Base-by-base conservation (phyloP, 2,888 invertebrate species). In the Pediacus dermestoides region DNA sequence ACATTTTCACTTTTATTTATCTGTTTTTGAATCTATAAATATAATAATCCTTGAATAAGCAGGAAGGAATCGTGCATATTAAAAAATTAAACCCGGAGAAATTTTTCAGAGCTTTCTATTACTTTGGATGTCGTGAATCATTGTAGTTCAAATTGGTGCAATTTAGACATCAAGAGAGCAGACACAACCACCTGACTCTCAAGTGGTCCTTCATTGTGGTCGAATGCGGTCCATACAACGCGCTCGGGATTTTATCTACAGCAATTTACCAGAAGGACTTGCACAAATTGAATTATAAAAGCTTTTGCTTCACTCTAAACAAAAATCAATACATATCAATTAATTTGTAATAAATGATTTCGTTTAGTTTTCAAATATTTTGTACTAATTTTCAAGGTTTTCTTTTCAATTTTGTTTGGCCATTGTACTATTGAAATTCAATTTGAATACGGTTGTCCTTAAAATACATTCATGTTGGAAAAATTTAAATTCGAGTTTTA, bases 101-200 rank as follows among this genome's bases (percentile, higher is more conserved):
- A 58, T 57, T 58, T 58, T 52, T 53, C 57, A 50, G 42, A 50
- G 46, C 45, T 46, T 49, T 40, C 50, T 47, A 41, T 41, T 46
- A 32, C n/a, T n/a, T n/a, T 44, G 42, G 47, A 45, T 40, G 49
- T 46, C 46, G 52, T 44, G 45, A 47, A 54, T 55, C 61, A 57
- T 64, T 64, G 60, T 60, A 55, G 61, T 58, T 58, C 57, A 65
- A 66, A 67, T 68, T 66, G 67, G 64, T 58, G 66, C 66, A 68
- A 68, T 69, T 68, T 66, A 60, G 61, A 60, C 59, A 58, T 64
- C 63, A 64, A 63, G 63, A 61, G 66, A 64, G 62, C 69, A 70
- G 68, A 67, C 70, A 68, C 60, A 61, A 66, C 67, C 69, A 70
- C 67, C 70, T 70, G 70, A 67, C 70, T 60, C 53, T 68, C 54